These are phyloP conservation scores for Anthopleura sola DNA, from an alignment of 64 coral and sea anemone genomes.

Conservation along the genomic window DNA sequence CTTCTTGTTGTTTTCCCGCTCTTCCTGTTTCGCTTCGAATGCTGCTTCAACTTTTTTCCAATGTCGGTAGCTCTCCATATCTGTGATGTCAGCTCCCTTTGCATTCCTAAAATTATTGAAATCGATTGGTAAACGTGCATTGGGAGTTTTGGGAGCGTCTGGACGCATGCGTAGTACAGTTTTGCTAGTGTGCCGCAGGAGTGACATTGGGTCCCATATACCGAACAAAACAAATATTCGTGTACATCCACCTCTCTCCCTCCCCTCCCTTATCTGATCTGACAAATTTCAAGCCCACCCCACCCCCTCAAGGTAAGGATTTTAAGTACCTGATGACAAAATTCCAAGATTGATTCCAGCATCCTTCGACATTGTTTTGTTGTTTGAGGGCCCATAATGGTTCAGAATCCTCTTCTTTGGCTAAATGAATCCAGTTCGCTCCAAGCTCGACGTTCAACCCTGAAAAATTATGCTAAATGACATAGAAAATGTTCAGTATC, in stretches of 20 bases:
- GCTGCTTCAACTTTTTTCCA: not conserved
- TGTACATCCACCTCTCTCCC: too few species aligned
- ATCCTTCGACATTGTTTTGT: slow-evolving; percentile 8
- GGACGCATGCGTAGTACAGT: too few species aligned
- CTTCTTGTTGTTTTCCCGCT: not conserved
- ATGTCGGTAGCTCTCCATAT: not conserved
- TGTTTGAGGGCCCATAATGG: slow-evolving; percentile 56
- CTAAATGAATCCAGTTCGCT: slow-evolving; percentile 84
- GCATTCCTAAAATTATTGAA: not conserved
- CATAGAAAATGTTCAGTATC: not conserved
- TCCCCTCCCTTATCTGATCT: too few species aligned
- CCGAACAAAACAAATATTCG: too few species aligned
- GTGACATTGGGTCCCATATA: too few species aligned
- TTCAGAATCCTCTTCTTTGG: slow-evolving; percentile 27
- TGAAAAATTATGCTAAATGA: not conserved
- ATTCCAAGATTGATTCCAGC: slow-evolving; percentile 37
- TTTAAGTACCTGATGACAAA: slow-evolving; percentile 47
- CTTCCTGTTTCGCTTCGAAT: slow-evolving; percentile 16
- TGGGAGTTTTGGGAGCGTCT: too few species aligned
- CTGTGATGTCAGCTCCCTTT: slow-evolving; percentile 28
- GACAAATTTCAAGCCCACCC: too few species aligned
- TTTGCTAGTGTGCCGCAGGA: too few species aligned
- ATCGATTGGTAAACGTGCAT: not conserved
- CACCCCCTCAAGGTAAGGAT: too few species aligned
- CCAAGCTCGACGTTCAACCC: slow-evolving; percentile 61